Conservation (phyloP, 30 jellyfish, hydroid and myxozoan species). For the Haliclystus octoradiatus region DNA sequence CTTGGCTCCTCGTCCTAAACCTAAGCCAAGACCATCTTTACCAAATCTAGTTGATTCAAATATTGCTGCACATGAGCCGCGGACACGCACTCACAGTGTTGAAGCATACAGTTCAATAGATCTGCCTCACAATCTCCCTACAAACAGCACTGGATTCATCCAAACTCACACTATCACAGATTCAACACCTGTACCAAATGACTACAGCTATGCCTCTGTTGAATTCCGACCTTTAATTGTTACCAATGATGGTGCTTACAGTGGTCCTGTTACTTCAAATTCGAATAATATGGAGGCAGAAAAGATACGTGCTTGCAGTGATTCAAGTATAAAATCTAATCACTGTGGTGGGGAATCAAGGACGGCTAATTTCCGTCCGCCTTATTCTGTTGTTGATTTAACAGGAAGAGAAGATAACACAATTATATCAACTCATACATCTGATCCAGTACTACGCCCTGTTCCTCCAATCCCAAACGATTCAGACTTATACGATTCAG, state of each 20-base stretch:
- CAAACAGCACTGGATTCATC: background rate
- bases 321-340: background rate
- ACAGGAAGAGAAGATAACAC: background rate
- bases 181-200: conserved; percentile 10
- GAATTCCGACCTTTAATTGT: conserved; percentile 62
- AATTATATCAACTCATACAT: background rate
- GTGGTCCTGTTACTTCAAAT: conserved; percentile 36
- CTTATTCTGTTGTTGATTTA: background rate
- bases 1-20: background rate
- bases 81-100: background rate
- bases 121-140: background rate
- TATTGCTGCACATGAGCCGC: background rate
- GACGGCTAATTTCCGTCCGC: background rate
- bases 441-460: background rate
- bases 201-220: conserved; percentile 50
- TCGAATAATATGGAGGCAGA: background rate
- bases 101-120: background rate
- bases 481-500: background rate
- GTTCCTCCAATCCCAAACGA: background rate
- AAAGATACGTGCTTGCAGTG: conserved; percentile 3
- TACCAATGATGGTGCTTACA: conserved; percentile 38
- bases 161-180: too few species aligned
- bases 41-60: background rate
- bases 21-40: background rate
- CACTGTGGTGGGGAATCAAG: background rate